phyloP scores from a whole-genome alignment of 2,113 vertebrate genomes.

The Aegypius monachus region DNA sequence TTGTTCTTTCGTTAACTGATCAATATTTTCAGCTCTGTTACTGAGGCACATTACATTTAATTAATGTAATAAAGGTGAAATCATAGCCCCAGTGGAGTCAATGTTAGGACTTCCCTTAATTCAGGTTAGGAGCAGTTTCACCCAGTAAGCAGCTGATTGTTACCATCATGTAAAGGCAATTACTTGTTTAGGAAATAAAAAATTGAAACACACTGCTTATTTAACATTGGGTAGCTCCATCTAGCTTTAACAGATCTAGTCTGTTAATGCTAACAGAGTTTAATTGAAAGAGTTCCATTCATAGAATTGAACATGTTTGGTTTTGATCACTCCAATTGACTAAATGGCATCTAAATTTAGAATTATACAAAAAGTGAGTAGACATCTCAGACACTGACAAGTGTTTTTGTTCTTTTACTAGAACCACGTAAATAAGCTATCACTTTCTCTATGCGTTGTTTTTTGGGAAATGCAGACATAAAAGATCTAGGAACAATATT shows the following conservation, averaged over 20 bases:
- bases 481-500: neutral
- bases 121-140: neutral
- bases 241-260: neutral
- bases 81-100: neutral
- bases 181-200: neutral
- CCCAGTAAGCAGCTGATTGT: neutral
- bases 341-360: neutral
- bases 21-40: neutral
- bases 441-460: neutral
- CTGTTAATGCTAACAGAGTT: neutral
- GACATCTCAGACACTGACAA: neutral
- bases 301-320: neutral
- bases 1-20: neutral
- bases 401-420: neutral
- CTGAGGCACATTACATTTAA: neutral
- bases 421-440: neutral
- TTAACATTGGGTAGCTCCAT: neutral
- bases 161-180: neutral
- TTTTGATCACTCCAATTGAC: neutral
- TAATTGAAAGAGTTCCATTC: neutral
- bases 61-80: conserved; percentile 5
- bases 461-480: neutral
- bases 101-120: neutral
- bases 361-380: neutral
- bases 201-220: neutral